Conservation (phyloP, 2,888 invertebrate species). For the Callyntrura sp. region DNA sequence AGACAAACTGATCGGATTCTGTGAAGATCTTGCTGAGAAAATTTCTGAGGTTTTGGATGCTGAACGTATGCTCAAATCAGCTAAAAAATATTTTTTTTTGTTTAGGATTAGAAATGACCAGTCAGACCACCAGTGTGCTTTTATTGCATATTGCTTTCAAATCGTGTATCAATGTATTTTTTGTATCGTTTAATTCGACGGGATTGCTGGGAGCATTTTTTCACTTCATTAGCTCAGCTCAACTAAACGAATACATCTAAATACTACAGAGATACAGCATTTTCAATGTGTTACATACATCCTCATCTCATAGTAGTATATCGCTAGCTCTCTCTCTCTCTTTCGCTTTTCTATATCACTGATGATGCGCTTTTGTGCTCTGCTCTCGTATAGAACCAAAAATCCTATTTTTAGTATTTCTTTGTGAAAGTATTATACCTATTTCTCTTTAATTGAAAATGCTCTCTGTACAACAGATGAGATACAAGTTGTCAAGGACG, state of each 20-base stretch:
- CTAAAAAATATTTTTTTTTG: constrained; percentile 8
- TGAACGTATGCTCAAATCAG: constrained; percentile 73
- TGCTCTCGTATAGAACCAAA: no score
- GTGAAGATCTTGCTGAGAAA: constrained; percentile 95
- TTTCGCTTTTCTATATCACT: no score
- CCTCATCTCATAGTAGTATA: no score
- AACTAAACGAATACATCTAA: no score
- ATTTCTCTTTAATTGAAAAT: constrained; percentile 61
- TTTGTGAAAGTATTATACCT: constrained; percentile 39
- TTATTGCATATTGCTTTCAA: no score
- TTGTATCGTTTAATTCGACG: neutral
- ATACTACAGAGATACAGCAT: no score
- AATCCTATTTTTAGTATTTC: constrained; percentile 73
- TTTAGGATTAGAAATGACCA: constrained; percentile 39
- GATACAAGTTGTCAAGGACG: constrained; percentile 93
- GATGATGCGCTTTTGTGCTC: no score
- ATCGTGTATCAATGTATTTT: no score
- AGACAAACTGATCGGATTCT: constrained; percentile 95
- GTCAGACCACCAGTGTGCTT: neutral
- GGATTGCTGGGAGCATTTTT: neutral
- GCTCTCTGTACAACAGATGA: constrained; percentile 89
- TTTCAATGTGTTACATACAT: no score
- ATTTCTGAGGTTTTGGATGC: constrained; percentile 87
- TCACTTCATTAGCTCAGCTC: constrained; percentile 1
- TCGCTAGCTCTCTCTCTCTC: neutral